Evolutionary conservation across 1,140 invertebrate genomes (phyloP), one percentile per base, ranked within the genome.

Genomic region (Euwallacea fornicatus): DNA sequence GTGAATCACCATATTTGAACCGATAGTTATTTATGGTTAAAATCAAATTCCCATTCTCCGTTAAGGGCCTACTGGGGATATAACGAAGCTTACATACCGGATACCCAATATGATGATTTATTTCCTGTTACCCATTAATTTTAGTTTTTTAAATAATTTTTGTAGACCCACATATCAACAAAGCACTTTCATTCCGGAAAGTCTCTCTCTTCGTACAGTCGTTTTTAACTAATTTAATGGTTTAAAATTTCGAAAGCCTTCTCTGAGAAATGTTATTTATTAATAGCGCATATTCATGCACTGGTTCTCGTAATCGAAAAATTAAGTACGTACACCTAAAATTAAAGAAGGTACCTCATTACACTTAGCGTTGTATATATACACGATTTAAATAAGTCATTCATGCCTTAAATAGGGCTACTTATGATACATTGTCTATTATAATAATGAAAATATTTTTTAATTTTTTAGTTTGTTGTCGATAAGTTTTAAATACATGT

Each of bases 361-460:
- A 62, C 55, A 44, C 58, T 54, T 54, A 69, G 59, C 41, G 42
- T 33, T 60, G 43, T 54, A 69, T 69, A 62, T 69, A 69, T 58
- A 69, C 67, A 62, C n/a, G 13, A 62, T 69, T 62, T 61, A 61
- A 69, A 61, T 69, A 69, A 44, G 42, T 69, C 67, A 69, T 69
- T 69, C 66, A 61, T 69, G 66, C 66, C 43, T 69, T 69, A 61
- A 59, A 7, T 58, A 47, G 42, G 7, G n/a, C 67, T 69, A 69
- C 59, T 41, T 69, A 69, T 69, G 46, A 61, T 69, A 69, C 67
- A 69, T 16, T 69, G 13, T 69, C 66, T 33, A 47, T 54, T 55
- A 63, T 62, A 54, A 69, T 69, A 69, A 54, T 69, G 67, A 69
- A 69, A 69, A 69, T 69, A 69, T 69, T 69, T 69, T 64, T 64